A percentile compares a stretch with the other conserved stretches of the same genome.
Evolutionary conservation across 2,888 invertebrate genomes (phyloP).

Genomic region (Acleris holmiana): DNA sequence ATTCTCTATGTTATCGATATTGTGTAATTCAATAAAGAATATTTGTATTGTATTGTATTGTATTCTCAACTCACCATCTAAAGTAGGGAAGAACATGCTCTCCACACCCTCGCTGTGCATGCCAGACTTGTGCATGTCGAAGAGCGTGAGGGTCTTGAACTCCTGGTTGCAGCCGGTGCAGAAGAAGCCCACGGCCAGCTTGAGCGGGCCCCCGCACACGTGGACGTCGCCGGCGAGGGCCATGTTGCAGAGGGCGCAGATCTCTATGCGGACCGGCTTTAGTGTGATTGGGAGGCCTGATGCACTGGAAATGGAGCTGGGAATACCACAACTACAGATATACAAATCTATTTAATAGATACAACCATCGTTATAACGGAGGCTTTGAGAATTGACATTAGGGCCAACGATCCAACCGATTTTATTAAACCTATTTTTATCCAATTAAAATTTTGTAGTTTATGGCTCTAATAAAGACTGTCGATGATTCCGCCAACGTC

Average conservation of each 20-base stretch:
- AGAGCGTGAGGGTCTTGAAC: slow-evolving; percentile 49
- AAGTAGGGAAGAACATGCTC: slow-evolving; percentile 59
- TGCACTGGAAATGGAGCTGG: not conserved
- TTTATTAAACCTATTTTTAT: too few relatives aligned
- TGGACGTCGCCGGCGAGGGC: slow-evolving; percentile 39
- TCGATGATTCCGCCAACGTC: too few relatives aligned
- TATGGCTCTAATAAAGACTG: too few relatives aligned
- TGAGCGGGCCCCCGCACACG: slow-evolving; percentile 32
- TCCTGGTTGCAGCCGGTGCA: slow-evolving; percentile 57
- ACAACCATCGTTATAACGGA: too few relatives aligned
- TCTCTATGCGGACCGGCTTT: slow-evolving; percentile 44
- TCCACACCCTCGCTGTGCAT: slow-evolving; percentile 53
- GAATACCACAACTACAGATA: too few relatives aligned
- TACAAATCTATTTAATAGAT: too few relatives aligned
- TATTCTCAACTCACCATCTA: slow-evolving; percentile 52
- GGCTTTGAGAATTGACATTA: too few relatives aligned
- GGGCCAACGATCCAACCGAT: too few relatives aligned
- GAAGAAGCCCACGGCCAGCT: slow-evolving; percentile 36
- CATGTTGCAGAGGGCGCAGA: slow-evolving; percentile 48
- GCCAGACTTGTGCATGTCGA: slow-evolving; percentile 57
- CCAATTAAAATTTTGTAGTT: too few relatives aligned
- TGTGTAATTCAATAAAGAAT: too few relatives aligned
- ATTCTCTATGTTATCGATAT: too few relatives aligned
- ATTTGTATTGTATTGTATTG: too few relatives aligned
- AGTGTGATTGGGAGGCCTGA: not conserved